A percentile compares a stretch with the other conserved stretches of the same genome.
phyloP scores from a whole-genome alignment of 1,140 invertebrate species.

The Delia radicum region DNA sequence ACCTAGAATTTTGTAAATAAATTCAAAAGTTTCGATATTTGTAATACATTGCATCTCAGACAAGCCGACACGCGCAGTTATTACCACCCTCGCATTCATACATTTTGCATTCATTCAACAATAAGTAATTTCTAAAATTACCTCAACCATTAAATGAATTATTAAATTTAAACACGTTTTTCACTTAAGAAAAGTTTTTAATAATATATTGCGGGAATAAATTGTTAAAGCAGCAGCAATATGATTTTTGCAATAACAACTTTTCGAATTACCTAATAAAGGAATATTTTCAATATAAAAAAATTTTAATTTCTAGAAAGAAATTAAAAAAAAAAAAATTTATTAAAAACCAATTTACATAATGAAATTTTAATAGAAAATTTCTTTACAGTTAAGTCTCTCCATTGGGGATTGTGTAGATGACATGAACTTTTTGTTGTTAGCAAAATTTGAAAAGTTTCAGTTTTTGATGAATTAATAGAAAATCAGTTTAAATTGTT shows the following conservation, averaged over 20 bases:
- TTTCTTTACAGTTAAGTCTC: background rate
- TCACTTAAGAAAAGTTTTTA: background rate
- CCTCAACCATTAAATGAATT: background rate
- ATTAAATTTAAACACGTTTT: conserved; percentile 2
- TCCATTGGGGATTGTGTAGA: background rate
- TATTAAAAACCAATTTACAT: background rate
- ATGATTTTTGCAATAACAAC: background rate
- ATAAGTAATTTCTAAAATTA: background rate
- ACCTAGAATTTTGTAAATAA: no score
- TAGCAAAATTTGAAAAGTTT: background rate
- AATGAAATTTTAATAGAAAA: background rate
- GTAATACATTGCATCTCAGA: no score
- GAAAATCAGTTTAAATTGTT: background rate
- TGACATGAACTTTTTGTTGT: no score
- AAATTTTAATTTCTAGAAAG: background rate
- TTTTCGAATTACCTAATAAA: background rate
- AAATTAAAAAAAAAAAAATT: background rate
- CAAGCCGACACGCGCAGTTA: no score
- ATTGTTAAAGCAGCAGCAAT: background rate
- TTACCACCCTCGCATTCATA: no score
- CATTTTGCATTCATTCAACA: no score
- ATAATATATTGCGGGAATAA: background rate
- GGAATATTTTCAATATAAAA: background rate
- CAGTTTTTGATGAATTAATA: no score
- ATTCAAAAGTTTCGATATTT: no score